phyloP scores from a whole-genome alignment of 2,113 vertebrate genomes.

The Pionites leucogaster region DNA sequence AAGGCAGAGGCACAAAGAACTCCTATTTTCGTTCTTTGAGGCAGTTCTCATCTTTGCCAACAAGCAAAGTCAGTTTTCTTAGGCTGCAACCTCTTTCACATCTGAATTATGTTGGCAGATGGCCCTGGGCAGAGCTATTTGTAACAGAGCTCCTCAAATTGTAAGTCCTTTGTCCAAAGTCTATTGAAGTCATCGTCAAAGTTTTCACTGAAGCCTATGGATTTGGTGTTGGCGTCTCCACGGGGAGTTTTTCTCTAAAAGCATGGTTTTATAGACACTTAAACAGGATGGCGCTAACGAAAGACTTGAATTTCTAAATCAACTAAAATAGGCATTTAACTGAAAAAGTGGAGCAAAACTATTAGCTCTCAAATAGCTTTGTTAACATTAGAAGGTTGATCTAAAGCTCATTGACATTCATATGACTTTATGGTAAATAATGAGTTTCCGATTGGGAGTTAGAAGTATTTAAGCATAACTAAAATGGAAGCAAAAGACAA shows the following conservation, averaged over 20 bases:
- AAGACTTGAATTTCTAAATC: not conserved
- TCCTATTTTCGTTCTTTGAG: not conserved
- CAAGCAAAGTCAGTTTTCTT: not conserved
- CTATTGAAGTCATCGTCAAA: not conserved
- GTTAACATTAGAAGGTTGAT: not conserved
- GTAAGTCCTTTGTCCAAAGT: not conserved
- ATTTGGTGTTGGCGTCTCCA: not conserved
- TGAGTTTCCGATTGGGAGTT: not conserved
- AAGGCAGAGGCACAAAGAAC: not conserved
- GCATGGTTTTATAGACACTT: not conserved
- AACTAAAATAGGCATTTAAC: slow-evolving; percentile 1
- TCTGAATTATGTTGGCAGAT: not conserved
- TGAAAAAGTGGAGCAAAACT: not conserved
- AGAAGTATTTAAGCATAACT: not conserved
- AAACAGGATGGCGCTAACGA: not conserved
- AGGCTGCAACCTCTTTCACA: not conserved
- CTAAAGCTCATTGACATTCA: slow-evolving; percentile 20
- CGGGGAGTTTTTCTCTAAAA: not conserved
- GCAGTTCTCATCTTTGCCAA: not conserved
- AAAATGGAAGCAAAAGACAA: not conserved
- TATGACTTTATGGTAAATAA: not conserved
- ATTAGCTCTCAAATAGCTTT: not conserved
- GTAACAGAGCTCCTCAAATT: not conserved
- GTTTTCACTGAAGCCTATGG: not conserved
- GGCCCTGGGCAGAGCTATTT: not conserved